Base-by-base conservation (phyloP, 2,888 invertebrate species). In the Xestobium rufovillosum region DNA sequence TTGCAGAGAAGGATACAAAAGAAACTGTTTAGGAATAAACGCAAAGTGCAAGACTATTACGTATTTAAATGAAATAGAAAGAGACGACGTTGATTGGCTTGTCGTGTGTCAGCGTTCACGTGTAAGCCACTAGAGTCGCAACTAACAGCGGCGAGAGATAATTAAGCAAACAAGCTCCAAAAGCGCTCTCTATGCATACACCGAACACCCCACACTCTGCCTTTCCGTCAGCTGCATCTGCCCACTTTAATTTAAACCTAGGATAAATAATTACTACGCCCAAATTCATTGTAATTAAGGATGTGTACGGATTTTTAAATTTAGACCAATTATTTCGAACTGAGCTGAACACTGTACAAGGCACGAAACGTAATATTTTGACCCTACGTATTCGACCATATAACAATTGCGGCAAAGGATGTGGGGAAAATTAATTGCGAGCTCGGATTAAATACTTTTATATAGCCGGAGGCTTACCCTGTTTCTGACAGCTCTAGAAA, bases 191-290 rank as follows among this genome's bases (percentile, higher is more conserved):
- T 23, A 16, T 25, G 12, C 34, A 34, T 15, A 12, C 14, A 17
- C 27, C 17, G 26, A 14, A 26, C 34, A 27, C 23, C 26, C 19
- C 31, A 37, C 38, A 39, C 33, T 40, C 41, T 35, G 35, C 42
- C 41, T 36, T 44, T 45, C 50, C 50, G 53, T 53, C 53, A 51
- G 51, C 49, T 51, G 51, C 53, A 53, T 53, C 50, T 53, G 53
- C 52, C 52, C 51, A 51, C 48, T 53, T 51, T 53, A 53, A 52
- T 53, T 53, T 52, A 50, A 53, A 45, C 48, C 46, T 42, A 43
- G 44, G 48, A 48, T 52, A 53, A 53, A 51, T 52, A 53, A 52
- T 53, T 52, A 48, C 51, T 43, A 45, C 47, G 45, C 50, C 52
- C 49, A 50, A 52, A 52, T 52, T 51, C 52, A 52, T 52, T 52